Evolutionary conservation across 64 coral and sea anemone genomes (phyloP), one percentile per base, ranked within the genome.

Genomic region (Anthopleura sola): DNA sequence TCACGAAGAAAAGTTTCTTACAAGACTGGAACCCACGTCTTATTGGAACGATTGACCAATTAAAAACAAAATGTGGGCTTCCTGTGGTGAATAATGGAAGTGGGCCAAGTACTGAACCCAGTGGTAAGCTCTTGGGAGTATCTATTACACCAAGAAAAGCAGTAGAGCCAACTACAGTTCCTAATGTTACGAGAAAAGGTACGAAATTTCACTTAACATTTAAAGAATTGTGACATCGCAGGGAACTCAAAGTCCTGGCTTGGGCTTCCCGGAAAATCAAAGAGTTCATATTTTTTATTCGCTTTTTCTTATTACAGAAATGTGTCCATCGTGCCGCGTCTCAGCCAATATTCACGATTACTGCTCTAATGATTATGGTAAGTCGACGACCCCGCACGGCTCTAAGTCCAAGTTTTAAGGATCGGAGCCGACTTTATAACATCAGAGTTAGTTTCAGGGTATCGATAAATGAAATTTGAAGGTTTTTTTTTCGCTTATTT

Each of bases 1-100:
- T 83, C 7, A 83, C 82, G 17, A 38, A 20, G 36, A 83, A 83
- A 29, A 83, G 55, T 38, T 83, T 54, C 51, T 7, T 83, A 5
- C 82, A 37, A 32, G 82, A 83, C 23, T 83, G 82, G 82, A 21
- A 33, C 34, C 8, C 18, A 20, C 29, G 19, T 12, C 34, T 83
- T 14, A 81, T 21, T 38, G 17, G 5, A 32, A 17, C 29, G 17
- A 24, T 83, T 20, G 82, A 83, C 24, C 19, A 54, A 19, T 56
- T 33, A 2, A 83, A 32, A 83, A 58, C 28, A 16, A 50, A 83
- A 56, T 83, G 82, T 60, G 82, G 13, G 32, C 9, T 28, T 49
- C 50, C 82, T 71, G 66, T 71, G 16, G 66, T 34, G 28, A 31
- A n/a, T 17, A 13, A 36, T 71, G 29, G 14, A 71, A 32, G 15